These are phyloP conservation scores for Amblyopsis rosae DNA, from an alignment of 2,113 vertebrate species.

Conservation along the genomic window DNA sequence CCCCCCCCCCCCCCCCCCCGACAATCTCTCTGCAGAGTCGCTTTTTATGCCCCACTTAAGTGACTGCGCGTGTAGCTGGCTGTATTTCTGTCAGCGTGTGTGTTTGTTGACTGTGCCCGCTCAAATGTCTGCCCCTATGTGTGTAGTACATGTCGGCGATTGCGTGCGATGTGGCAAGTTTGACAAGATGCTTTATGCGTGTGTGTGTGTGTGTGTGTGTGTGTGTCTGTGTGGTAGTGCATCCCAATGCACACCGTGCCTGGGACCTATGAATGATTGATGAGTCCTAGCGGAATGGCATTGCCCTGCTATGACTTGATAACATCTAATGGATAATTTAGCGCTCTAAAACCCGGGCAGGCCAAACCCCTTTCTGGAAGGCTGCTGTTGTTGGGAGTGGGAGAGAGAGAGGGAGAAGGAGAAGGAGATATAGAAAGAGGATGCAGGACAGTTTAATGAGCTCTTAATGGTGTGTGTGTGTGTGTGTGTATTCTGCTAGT, in stretches of 20 bases:
- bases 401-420: conserved; percentile 12
- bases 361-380: conserved; percentile 52
- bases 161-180: conserved; percentile 49
- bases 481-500: conserved; percentile 12
- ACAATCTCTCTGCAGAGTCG: conserved; percentile 38
- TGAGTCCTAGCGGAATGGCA: conserved; percentile 90
- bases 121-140: conserved; percentile 36
- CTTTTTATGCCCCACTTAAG: conserved; percentile 56
- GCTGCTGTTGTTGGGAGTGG: conserved; percentile 13
- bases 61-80: conserved; percentile 65
- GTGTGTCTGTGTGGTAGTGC: conserved; percentile 79
- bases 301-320: conserved; percentile 95
- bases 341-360: conserved; percentile 83
- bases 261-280: conserved; percentile 96
- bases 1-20: conserved; percentile 11
- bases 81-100: conserved; percentile 49
- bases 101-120: conserved; percentile 54
- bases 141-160: conserved; percentile 48
- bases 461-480: conserved; percentile 5
- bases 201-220: conserved; percentile 2
- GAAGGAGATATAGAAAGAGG: neutral
- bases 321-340: conserved; percentile 98
- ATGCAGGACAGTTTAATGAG: conserved; percentile 12
- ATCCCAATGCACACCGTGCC: conserved; percentile 80
- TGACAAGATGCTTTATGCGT: conserved; percentile 31